Conservation (phyloP, 2,797 vertebrate species). For the Spinus olivaceus region DNA sequence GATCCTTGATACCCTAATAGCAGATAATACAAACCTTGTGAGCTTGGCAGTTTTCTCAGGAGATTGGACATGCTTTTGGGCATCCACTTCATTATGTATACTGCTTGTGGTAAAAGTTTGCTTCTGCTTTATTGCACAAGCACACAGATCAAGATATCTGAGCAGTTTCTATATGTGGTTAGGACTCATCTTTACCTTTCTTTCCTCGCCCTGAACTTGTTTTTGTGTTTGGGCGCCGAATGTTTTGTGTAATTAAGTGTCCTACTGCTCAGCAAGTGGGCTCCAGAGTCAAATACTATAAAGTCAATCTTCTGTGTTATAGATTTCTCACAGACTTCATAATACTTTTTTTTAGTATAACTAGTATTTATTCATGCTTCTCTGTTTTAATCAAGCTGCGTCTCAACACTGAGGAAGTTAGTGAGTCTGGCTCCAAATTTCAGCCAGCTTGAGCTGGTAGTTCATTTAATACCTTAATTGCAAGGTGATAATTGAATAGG, state of each 20-base stretch:
- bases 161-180: background rate
- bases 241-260: background rate
- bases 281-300: background rate
- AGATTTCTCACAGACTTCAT: background rate
- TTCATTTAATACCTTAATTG: slow-evolving; percentile 34
- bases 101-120: background rate
- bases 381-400: background rate
- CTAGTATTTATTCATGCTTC: background rate
- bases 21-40: background rate
- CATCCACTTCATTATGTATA: background rate
- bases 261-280: background rate
- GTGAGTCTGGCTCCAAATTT: background rate
- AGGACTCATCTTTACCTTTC: background rate
- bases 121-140: background rate
- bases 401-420: background rate
- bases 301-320: background rate
- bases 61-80: background rate
- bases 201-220: background rate
- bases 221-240: background rate
- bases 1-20: background rate
- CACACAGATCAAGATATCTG: background rate
- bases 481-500: slow-evolving; percentile 26
- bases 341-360: background rate
- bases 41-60: background rate
- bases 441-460: background rate